Percentiles rank a stretch among this genome's conserved stretches.
phyloP scores from a whole-genome alignment of 2,888 invertebrate species.

The Lepeophtheirus nordmannii region DNA sequence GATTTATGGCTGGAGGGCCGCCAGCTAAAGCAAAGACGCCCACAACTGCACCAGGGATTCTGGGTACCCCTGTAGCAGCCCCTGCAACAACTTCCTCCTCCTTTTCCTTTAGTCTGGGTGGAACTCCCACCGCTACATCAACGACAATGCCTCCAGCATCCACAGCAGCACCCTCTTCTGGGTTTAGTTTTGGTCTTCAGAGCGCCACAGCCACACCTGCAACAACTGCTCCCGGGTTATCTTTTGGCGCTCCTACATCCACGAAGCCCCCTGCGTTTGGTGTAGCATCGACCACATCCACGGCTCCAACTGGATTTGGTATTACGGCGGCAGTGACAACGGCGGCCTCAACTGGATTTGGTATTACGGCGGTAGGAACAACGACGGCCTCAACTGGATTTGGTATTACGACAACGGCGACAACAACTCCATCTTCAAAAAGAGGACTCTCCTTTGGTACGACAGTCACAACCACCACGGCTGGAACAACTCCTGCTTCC shows the following conservation, averaged over 20 bases:
- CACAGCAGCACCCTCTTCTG: slow-evolving; percentile 24
- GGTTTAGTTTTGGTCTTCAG: slow-evolving; percentile 17
- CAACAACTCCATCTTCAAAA: background rate
- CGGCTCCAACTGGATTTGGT: background rate
- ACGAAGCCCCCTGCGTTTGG: background rate
- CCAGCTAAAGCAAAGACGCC: slow-evolving; percentile 18
- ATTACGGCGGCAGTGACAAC: slow-evolving; percentile 9
- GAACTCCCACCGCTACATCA: slow-evolving; percentile 23
- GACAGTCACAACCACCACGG: slow-evolving; percentile 1
- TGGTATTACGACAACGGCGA: slow-evolving; percentile 24
- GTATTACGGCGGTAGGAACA: background rate
- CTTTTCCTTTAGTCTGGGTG: slow-evolving; percentile 12
- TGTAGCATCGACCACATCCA: slow-evolving; percentile 24
- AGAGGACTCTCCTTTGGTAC: slow-evolving; percentile 8
- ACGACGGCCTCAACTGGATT: slow-evolving; percentile 28
- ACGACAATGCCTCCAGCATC: slow-evolving; percentile 26
- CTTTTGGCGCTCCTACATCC: slow-evolving; percentile 5
- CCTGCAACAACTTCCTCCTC: background rate
- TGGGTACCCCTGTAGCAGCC: slow-evolving; percentile 23
- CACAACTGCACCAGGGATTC: slow-evolving; percentile 24
- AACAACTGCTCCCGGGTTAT: slow-evolving; percentile 9
- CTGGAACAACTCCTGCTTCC: slow-evolving; percentile 19
- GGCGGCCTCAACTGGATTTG: slow-evolving; percentile 2
- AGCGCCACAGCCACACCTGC: slow-evolving; percentile 23
- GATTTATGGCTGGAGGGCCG: slow-evolving; percentile 10